Base-by-base conservation (phyloP, 2,888 invertebrate species). In the Dryocosmus kuriphilus region DNA sequence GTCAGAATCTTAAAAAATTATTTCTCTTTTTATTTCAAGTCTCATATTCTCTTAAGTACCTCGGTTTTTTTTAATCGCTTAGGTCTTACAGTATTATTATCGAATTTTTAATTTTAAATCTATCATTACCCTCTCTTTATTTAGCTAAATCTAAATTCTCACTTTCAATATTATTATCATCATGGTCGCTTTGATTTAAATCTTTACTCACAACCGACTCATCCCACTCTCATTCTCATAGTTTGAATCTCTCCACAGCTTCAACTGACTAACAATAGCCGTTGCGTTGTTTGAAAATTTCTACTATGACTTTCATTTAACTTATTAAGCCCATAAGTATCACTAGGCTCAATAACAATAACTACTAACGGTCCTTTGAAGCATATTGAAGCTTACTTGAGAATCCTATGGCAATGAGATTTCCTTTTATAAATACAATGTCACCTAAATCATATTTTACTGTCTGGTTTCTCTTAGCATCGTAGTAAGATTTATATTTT, bases 341-440 rank as follows among this genome's bases (percentile, higher is more conserved):
- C 63, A 63, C 35, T 30, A 11, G 6, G 27, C 7, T 24, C 14
- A 27, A 60, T 73, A 6, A n/a, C 24, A 41, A 62, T 16, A n/a
- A 46, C 14, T 19, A 57, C 41, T n/a, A 51, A 55, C 30, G 35
- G 38, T 16, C 38, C 24, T 24, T 67, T 51, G 67, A 63, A 32
- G 35, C 7, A 35, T 5, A 30, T 30, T 63, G 35, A 32, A 63
- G 63, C 30, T 63, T 63, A 1, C 35, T 35, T 1, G 63, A 63
- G 35, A 7, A 63, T 8, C 63, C 63, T 9, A 35, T 63, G 8
- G 63, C n/a, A 19, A 35, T 3, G 1, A 35, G 63, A n/a, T 63
- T 63, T 63, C 63, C 35, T 35, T 63, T 38, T 19, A 38, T n/a
- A 22, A 38, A 63, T 19, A 63, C 35, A n/a, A 63, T 63, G 8